phyloP scores from a whole-genome alignment of 2,888 invertebrate species.

The Fragum whitleyi region DNA sequence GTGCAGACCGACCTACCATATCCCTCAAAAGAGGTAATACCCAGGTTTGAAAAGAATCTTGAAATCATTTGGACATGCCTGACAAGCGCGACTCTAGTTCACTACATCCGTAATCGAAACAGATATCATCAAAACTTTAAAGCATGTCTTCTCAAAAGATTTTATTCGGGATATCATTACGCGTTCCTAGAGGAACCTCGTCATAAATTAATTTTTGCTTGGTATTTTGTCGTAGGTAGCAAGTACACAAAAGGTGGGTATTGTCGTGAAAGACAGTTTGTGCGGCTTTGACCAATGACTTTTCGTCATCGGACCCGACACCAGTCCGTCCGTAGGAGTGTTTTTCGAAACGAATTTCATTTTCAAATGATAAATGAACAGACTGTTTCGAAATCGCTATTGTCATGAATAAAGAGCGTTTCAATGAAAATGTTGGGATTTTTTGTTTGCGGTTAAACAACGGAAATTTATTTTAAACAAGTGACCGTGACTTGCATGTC shows the following conservation, averaged over 20 bases:
- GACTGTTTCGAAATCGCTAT: conserved; percentile 55
- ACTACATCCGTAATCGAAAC: conserved; percentile 9
- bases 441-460: background rate
- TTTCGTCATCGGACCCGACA: conserved; percentile 31
- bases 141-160: conserved; percentile 34
- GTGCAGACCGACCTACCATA: no score
- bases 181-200: conserved; percentile 12
- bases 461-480: conserved; percentile 28
- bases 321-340: background rate
- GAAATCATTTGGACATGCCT: background rate
- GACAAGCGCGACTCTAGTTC: background rate
- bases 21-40: no score
- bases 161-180: conserved; percentile 21
- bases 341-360: conserved; percentile 29
- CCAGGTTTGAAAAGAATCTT: conserved; percentile 4
- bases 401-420: conserved; percentile 57
- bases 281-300: conserved; percentile 20
- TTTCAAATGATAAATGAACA: conserved; percentile 42
- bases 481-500: conserved; percentile 48
- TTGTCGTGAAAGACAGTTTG: conserved; percentile 16
- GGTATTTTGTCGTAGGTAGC: conserved; percentile 23
- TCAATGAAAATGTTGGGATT: conserved; percentile 52
- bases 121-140: background rate
- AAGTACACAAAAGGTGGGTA: conserved; percentile 32
- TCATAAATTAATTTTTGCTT: conserved; percentile 39